These are phyloP conservation scores for Mythimna pallens DNA, from an alignment of 2,888 invertebrate species.

Conservation along the genomic window DNA sequence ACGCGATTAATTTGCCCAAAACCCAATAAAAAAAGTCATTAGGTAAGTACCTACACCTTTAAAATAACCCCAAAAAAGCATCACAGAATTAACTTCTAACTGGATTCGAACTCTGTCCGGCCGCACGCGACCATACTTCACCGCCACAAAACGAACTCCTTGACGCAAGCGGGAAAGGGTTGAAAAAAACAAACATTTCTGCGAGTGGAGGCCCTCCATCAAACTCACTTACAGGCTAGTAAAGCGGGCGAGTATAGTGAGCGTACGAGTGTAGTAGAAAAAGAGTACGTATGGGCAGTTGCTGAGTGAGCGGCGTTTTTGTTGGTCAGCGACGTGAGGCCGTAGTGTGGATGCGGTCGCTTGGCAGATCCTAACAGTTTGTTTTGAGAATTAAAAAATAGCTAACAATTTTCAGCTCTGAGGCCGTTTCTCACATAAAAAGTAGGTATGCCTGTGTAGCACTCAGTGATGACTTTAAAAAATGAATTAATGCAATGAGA, in stretches of 20 bases:
- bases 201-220: constrained; percentile 75
- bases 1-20: neutral
- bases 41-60: constrained; percentile 24
- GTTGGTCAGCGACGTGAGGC: constrained; percentile 75
- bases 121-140: constrained; percentile 65
- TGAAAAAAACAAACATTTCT: constrained; percentile 54
- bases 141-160: constrained; percentile 61
- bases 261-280: constrained; percentile 46
- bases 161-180: constrained; percentile 58
- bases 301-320: constrained; percentile 72
- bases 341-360: constrained; percentile 56
- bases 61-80: constrained; percentile 33
- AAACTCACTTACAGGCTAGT: constrained; percentile 75
- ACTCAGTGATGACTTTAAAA: too few relatives aligned
- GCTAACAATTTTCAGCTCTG: too few relatives aligned
- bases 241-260: constrained; percentile 58
- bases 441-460: too few relatives aligned
- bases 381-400: too few relatives aligned
- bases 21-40: neutral
- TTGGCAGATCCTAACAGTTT: neutral
- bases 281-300: constrained; percentile 49
- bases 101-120: constrained; percentile 48
- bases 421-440: too few relatives aligned
- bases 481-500: too few relatives aligned
- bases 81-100: constrained; percentile 33